Percentiles rank a stretch among this genome's conserved stretches.
These are phyloP conservation scores for Arbacia lixula DNA, from an alignment of 53 echinoderm and acorn worm species.

Conservation along the genomic window DNA sequence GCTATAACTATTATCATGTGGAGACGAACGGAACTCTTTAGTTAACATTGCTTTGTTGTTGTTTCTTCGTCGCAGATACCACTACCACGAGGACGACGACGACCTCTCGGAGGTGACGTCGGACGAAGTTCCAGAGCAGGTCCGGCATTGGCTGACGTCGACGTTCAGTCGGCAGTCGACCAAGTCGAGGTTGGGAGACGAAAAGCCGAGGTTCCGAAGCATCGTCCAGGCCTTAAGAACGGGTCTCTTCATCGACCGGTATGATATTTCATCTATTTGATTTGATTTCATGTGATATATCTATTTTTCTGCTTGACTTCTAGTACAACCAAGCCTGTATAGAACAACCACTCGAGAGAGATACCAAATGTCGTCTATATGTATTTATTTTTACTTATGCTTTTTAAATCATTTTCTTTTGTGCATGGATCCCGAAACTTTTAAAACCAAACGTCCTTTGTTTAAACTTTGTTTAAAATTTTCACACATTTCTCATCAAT, in stretches of 20 bases:
- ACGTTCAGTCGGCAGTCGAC: conserved; percentile 96
- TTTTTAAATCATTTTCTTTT: background rate
- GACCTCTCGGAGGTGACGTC: conserved; percentile 95
- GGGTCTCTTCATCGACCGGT: conserved; percentile 97
- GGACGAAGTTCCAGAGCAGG: conserved; percentile 97
- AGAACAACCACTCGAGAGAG: too few species aligned
- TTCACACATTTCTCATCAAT: too few species aligned
- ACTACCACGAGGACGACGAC: conserved; percentile 88
- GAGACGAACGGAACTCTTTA: too few species aligned
- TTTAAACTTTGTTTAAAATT: too few species aligned
- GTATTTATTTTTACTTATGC: background rate
- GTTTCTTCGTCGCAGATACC: conserved; percentile 59
- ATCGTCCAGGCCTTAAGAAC: conserved; percentile 98
- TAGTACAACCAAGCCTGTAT: too few species aligned
- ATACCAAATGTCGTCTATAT: too few species aligned
- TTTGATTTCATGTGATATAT: too few species aligned
- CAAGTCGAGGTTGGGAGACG: conserved; percentile 85
- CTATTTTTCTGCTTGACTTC: too few species aligned
- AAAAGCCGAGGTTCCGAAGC: conserved; percentile 96
- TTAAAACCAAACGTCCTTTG: too few species aligned
- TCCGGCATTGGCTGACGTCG: conserved; percentile 98
- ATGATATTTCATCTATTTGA: background rate
- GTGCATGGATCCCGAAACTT: background rate
- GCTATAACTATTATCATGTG: too few species aligned
- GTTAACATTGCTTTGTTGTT: background rate